Evolutionary conservation across 2,888 invertebrate genomes (phyloP).

Genomic region (Mellilla xanthometata): DNA sequence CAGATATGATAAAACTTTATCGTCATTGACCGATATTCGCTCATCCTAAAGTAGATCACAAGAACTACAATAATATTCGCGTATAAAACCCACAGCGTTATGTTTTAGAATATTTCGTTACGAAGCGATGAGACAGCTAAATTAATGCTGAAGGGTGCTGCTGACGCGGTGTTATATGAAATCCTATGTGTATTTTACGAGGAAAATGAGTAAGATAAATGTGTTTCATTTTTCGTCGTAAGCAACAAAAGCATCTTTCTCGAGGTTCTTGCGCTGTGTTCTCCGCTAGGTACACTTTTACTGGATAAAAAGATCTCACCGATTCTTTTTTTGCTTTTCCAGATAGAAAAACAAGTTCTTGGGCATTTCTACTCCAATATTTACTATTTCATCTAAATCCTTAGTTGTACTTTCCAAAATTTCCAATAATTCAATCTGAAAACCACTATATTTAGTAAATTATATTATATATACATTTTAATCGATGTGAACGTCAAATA

Average conservation of each 20-base stretch:
- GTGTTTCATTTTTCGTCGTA: constrained; percentile 7
- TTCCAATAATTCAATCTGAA: too few relatives aligned
- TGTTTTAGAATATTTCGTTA: constrained; percentile 4
- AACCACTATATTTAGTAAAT: too few relatives aligned
- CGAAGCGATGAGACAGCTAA: constrained; percentile 11
- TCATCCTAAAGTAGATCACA: constrained; percentile 15
- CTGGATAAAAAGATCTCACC: too few relatives aligned
- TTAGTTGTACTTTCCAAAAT: too few relatives aligned
- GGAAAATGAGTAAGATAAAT: constrained; percentile 15
- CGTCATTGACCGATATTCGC: constrained; percentile 18
- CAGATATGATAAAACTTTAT: constrained; percentile 13
- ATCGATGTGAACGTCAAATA: too few relatives aligned
- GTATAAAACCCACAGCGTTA: background rate
- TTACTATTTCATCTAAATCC: too few relatives aligned
- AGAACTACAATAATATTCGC: constrained; percentile 3
- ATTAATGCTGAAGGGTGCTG: constrained; percentile 10
- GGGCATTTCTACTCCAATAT: too few relatives aligned
- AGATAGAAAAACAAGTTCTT: too few relatives aligned
- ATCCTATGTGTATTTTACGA: constrained; percentile 6
- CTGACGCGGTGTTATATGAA: constrained; percentile 9
- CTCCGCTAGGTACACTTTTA: too few relatives aligned
- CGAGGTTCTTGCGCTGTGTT: background rate
- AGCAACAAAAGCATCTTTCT: constrained; percentile 2
- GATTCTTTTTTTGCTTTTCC: too few relatives aligned
- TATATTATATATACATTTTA: too few relatives aligned